Base-by-base conservation (phyloP, 2,797 vertebrate genomes). In the Cirrhinus mrigala region DNA sequence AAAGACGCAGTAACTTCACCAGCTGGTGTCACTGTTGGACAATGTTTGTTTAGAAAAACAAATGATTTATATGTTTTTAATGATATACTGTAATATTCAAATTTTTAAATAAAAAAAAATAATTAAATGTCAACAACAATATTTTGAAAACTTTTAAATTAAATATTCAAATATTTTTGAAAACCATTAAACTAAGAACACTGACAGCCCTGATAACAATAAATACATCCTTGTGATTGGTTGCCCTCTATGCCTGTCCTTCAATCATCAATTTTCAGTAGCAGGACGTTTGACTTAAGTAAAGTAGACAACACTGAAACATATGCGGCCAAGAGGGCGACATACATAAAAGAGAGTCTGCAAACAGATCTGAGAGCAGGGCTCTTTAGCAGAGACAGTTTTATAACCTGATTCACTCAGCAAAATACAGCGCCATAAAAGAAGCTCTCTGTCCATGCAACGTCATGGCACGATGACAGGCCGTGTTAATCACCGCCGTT, bases 351-450 rank as follows among this genome's bases (percentile, higher is more conserved):
- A 64, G 66, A 52, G 27, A 82, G 74, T 71, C 46, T 58, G 37
- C 56, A 74, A 70, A 85, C 74, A 40, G 68, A 83, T 81, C 79
- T 83, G 81, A 85, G 68, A 82, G 79, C 68, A 46, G 75, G 27
- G 54, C 86, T 78, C 80, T 88, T 87, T 82, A 87, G 83, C 74
- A 81, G 10, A 56, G 87, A 85, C 87, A 85, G 74, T 82, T 88
- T 84, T 88, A 89, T 78, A 84, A 83, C 79, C 82, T 82, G 87
- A 85, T 86, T 88, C 85, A 85, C 70, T 82, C 69, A 62, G 80
- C 79, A 58, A 80, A 82, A 86, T 87, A 83, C 86, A 78, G 86
- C 56, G 12, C 81, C 80, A 75, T 87, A 88, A 87, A 88, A 86
- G 71, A 87, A 82, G 85, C 80, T 90, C 54, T 66, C 80, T 58